Percentiles rank a stretch among this genome's conserved stretches.
Conservation (phyloP, 2,797 vertebrate genomes). For the Mormyrops attenuatus region DNA sequence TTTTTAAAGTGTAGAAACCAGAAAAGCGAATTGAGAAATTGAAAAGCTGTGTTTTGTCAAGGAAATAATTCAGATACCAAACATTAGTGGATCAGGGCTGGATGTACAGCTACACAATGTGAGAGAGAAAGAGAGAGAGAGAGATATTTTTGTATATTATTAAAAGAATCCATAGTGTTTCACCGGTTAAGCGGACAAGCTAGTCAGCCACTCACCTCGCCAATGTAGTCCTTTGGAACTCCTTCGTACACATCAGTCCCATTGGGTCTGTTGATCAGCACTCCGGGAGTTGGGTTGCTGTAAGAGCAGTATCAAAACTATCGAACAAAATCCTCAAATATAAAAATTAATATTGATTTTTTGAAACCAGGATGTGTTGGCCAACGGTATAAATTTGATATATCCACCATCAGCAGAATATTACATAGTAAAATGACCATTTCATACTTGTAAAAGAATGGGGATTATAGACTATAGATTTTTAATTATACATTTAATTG, state of each 20-base stretch:
- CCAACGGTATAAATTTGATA: background rate
- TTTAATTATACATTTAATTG: background rate
- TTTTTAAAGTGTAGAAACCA: background rate
- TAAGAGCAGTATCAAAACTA: slow-evolving; percentile 27
- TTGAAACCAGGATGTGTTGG: background rate
- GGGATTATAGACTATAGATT: background rate
- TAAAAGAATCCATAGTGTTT: background rate
- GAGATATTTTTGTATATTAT: no score
- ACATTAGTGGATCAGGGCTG: background rate
- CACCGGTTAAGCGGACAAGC: background rate
- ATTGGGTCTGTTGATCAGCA: slow-evolving; percentile 87
- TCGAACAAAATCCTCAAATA: background rate
- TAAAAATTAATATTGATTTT: background rate
- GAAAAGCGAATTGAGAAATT: background rate
- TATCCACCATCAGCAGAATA: background rate
- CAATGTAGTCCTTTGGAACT: slow-evolving; percentile 81
- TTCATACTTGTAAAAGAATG: background rate
- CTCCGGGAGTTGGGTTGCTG: slow-evolving; percentile 88
- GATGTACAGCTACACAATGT: background rate
- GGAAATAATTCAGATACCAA: background rate
- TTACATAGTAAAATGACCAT: background rate
- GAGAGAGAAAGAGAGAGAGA: background rate
- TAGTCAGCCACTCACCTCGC: slow-evolving; percentile 61
- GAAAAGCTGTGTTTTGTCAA: background rate
- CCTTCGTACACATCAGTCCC: slow-evolving; percentile 86